Evolutionary conservation across 2,888 invertebrate species (phyloP), one percentile per base, ranked within the genome.

Genomic region (Eretmocerus hayati): DNA sequence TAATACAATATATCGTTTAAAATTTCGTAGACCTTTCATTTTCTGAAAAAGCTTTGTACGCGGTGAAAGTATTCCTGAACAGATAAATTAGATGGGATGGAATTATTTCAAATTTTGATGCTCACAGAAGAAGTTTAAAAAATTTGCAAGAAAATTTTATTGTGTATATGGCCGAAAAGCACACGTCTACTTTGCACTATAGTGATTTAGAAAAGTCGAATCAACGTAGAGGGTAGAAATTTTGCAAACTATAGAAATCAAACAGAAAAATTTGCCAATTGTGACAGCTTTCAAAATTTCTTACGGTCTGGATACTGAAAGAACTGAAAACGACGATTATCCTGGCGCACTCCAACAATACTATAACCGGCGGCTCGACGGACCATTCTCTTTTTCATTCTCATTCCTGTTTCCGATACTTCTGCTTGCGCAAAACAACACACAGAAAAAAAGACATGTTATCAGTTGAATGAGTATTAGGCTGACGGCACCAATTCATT

Each of bases 321-420:
- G 67, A 71, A 71, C 62, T 65, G 66, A 71, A 70, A 69, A 59
- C 66, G 69, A 52, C 65, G 68, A 61, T 72, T 71, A 59, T 66
- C 67, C 58, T 71, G 68, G 60, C 72, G 72, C 53, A 70, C 63
- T 61, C 72, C 66, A 61, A 72, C 72, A 63, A 72, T 67, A 63
- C 69, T 68, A 62, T 71, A 71, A 66, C 71, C 70, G 62, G 67
- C 67, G 59, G 69, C 67, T 65, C 68, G 63, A 58, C 72, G 72
- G 56, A 57, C 59, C 62, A 66, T 62, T 63, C 69, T 64, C 58
- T 68, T 67, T 62, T 61, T 63, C 56, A 58, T 59, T 53, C 55
- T 59, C 61, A 63, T 58, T 58, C 60, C 58, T 63, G 67, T 62
- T 59, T 59, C 58, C 58, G 61, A 58, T 60, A 59, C 59, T 56